Conservation (phyloP, 1,140 invertebrate species). For the Metaphire vulgaris region DNA sequence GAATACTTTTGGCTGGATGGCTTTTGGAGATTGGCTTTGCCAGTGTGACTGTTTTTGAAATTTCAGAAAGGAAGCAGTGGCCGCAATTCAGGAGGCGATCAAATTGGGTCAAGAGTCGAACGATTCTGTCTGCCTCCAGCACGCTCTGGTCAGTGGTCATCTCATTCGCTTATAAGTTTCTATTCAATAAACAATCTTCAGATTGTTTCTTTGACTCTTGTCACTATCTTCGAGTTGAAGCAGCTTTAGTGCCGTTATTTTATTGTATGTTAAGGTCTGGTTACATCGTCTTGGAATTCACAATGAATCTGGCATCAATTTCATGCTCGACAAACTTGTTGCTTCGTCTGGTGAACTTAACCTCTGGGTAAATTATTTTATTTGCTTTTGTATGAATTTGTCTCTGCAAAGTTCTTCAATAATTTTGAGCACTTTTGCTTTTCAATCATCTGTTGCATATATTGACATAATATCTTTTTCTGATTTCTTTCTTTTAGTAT, state of each 20-base stretch:
- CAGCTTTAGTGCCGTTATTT: too few relatives aligned
- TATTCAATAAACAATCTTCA: too few relatives aligned
- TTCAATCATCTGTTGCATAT: background rate
- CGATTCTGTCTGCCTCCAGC: conserved; percentile 75
- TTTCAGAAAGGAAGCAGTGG: conserved; percentile 68
- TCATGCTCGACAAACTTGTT: conserved; percentile 59
- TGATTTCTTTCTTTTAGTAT: too few relatives aligned
- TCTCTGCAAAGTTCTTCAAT: background rate
- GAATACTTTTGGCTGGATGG: too few relatives aligned
- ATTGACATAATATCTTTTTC: background rate
- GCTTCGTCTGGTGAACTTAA: conserved; percentile 58
- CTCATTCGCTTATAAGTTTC: too few relatives aligned
- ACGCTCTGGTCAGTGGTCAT: conserved; percentile 63
- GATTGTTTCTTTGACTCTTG: too few relatives aligned
- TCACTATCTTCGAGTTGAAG: too few relatives aligned
- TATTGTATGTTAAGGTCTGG: too few relatives aligned
- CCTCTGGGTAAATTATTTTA: conserved; percentile 38
- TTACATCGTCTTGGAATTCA: conserved; percentile 47
- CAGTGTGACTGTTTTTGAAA: too few relatives aligned
- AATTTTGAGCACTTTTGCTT: background rate
- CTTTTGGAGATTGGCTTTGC: too few relatives aligned
- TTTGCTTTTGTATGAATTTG: background rate
- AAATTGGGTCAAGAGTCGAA: conserved; percentile 78
- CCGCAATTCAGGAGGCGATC: conserved; percentile 74
- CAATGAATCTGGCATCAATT: conserved; percentile 45